Evolutionary conservation across 2,113 vertebrate species (phyloP).

Genomic region (Onychorhynchus coronatus): DNA sequence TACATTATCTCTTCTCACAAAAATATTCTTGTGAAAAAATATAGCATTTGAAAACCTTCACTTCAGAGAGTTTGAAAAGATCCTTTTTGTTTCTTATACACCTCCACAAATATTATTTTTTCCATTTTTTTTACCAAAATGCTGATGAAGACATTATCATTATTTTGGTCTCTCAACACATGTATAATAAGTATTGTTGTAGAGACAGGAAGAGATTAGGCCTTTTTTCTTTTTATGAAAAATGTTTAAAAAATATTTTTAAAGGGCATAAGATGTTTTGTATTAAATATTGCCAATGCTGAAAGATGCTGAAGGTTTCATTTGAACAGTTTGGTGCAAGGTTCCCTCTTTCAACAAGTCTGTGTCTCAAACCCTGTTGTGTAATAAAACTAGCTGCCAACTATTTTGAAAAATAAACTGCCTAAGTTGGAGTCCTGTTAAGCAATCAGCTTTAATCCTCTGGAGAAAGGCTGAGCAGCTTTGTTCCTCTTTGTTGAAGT

Average conservation of each 20-base stretch:
- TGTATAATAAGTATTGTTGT: neutral
- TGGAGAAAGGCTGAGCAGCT: slow-evolving; percentile 26
- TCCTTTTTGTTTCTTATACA: neutral
- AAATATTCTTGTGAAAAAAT: neutral
- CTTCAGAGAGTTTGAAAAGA: neutral
- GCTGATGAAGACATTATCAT: neutral
- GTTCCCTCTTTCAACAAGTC: slow-evolving; percentile 56
- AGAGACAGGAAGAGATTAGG: neutral
- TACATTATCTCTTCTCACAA: neutral
- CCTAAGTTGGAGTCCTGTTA: slow-evolving; percentile 53
- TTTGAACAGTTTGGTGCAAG: slow-evolving; percentile 26
- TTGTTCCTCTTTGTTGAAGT: slow-evolving; percentile 26
- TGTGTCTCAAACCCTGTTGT: slow-evolving; percentile 39
- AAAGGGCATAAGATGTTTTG: slow-evolving; percentile 6
- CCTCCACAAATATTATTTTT: neutral
- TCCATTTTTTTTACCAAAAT: neutral
- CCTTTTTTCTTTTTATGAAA: neutral
- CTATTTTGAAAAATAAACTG: slow-evolving; percentile 57
- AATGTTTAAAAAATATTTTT: neutral
- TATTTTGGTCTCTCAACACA: neutral
- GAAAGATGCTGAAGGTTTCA: slow-evolving; percentile 38
- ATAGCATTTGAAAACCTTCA: neutral
- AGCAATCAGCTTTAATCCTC: slow-evolving; percentile 52
- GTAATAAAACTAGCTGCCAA: slow-evolving; percentile 40
- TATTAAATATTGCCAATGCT: slow-evolving; percentile 9